phyloP scores from a whole-genome alignment of 2,888 invertebrate species.

The Oasisia sp. region DNA sequence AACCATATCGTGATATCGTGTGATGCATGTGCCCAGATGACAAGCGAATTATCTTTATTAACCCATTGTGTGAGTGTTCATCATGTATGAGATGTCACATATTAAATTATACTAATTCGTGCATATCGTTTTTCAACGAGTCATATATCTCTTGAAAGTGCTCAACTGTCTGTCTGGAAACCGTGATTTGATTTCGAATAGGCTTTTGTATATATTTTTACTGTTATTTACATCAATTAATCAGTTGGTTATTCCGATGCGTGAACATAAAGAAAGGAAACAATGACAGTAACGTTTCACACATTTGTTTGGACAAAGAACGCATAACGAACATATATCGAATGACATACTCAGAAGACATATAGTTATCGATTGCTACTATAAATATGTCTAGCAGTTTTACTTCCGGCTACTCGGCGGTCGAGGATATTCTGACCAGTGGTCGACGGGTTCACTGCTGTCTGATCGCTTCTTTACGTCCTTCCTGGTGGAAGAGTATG shows the following conservation, averaged over 20 bases:
- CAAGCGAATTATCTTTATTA: neutral
- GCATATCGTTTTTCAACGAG: neutral
- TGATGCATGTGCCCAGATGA: neutral
- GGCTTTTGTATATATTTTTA: neutral
- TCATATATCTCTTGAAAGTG: neutral
- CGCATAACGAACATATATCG: neutral
- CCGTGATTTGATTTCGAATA: too few species aligned
- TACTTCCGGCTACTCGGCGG: neutral
- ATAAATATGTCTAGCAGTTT: neutral
- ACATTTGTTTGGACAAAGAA: neutral
- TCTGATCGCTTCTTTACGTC: neutral
- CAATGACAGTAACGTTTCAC: neutral
- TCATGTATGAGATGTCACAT: neutral
- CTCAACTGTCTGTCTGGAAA: neutral
- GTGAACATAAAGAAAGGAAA: neutral
- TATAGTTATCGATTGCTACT: neutral
- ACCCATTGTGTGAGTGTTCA: neutral
- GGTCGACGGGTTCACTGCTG: neutral
- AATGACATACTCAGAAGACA: too few species aligned
- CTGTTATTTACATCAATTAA: neutral
- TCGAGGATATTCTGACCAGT: neutral
- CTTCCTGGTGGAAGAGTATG: neutral
- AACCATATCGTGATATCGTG: neutral
- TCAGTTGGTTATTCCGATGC: neutral
- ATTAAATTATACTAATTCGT: constrained; percentile 2